These are phyloP conservation scores for Bombylius discolor DNA, from an alignment of 2,888 invertebrate genomes.

Conservation along the genomic window DNA sequence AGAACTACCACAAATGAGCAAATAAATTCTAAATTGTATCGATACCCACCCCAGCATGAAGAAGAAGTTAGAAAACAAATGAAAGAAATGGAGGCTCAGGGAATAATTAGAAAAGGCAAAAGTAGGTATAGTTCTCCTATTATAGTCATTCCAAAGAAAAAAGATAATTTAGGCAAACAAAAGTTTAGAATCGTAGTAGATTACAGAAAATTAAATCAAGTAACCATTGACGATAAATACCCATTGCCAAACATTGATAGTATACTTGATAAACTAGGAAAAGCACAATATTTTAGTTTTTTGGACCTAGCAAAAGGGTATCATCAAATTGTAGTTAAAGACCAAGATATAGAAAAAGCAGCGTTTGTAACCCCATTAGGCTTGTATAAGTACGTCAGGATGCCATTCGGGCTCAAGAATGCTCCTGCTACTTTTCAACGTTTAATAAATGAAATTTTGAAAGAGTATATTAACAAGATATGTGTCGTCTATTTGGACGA, in stretches of 20 bases:
- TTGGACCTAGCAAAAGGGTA: slow-evolving; percentile 12
- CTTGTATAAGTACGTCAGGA: slow-evolving; percentile 13
- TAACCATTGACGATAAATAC: neutral
- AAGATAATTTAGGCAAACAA: slow-evolving; percentile 6
- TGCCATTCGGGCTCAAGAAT: slow-evolving; percentile 11
- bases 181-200: slow-evolving; percentile 9
- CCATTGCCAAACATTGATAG: neutral
- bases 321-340: slow-evolving; percentile 11
- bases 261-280: slow-evolving; percentile 4
- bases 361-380: no score
- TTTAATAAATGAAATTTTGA: slow-evolving; percentile 7
- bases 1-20: slow-evolving; percentile 4
- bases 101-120: slow-evolving; percentile 7
- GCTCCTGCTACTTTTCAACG: slow-evolving; percentile 10
- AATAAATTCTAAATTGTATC: slow-evolving; percentile 5
- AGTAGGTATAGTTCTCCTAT: slow-evolving; percentile 9
- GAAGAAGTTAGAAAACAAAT: slow-evolving; percentile 3
- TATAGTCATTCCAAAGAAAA: slow-evolving; percentile 6
- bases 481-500: slow-evolving; percentile 5
- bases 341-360: slow-evolving; percentile 12
- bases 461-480: slow-evolving; percentile 8
- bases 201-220: slow-evolving; percentile 8
- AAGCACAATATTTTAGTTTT: slow-evolving; percentile 10
- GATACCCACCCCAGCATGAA: slow-evolving; percentile 6
- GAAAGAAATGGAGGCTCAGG: slow-evolving; percentile 6